Percentiles rank a stretch among this genome's conserved stretches.
Evolutionary conservation across 1,140 invertebrate genomes (phyloP).

Genomic region (Diachasma alloeum): DNA sequence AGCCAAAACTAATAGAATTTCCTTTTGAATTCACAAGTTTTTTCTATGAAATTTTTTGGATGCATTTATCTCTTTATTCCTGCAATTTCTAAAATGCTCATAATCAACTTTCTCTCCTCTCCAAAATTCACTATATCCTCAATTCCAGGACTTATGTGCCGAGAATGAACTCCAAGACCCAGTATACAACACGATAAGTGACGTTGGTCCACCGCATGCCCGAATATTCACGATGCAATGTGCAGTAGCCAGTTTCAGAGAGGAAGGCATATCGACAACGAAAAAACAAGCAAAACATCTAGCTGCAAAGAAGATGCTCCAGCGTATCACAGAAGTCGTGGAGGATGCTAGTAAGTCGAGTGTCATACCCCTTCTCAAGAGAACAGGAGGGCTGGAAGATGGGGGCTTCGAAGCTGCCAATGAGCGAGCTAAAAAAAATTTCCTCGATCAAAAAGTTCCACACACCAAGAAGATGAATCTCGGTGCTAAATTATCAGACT

Average conservation of each 20-base stretch:
- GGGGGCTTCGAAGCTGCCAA: background rate
- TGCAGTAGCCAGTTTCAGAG: constrained; percentile 68
- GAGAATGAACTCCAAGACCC: constrained; percentile 72
- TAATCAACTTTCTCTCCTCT: too few relatives aligned
- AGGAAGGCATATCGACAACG: constrained; percentile 63
- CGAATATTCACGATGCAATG: constrained; percentile 76
- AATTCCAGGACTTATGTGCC: constrained; percentile 68
- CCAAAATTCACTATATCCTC: too few relatives aligned
- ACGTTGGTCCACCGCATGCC: constrained; percentile 77
- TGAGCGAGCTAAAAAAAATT: constrained; percentile 17
- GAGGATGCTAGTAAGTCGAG: background rate
- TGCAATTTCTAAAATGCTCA: too few relatives aligned
- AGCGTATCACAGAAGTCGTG: constrained; percentile 50
- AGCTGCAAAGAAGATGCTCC: constrained; percentile 66
- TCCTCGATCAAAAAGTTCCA: constrained; percentile 33
- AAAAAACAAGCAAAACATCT: constrained; percentile 70
- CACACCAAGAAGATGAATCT: constrained; percentile 43
- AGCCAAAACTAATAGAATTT: too few relatives aligned
- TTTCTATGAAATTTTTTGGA: too few relatives aligned
- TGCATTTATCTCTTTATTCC: too few relatives aligned
- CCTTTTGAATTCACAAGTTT: too few relatives aligned
- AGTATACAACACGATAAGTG: constrained; percentile 70
- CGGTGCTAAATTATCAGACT: constrained; percentile 49
- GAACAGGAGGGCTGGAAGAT: background rate
- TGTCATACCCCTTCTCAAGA: background rate